Evolutionary conservation across 2,113 vertebrate genomes (phyloP).

Genomic region (Callorhinus ursinus): DNA sequence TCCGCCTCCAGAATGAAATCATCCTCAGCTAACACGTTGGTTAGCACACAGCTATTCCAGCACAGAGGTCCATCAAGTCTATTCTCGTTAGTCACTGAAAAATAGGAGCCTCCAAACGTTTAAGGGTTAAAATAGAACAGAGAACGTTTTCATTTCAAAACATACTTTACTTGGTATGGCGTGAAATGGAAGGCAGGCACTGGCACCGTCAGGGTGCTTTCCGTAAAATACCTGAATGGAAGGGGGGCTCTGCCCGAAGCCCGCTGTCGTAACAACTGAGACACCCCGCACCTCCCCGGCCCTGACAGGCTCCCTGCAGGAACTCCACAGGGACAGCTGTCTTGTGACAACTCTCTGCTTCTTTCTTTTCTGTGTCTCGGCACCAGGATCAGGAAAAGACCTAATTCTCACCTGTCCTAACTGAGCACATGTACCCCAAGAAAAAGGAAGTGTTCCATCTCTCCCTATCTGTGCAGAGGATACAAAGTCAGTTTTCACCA

Average conservation of each 20-base stretch:
- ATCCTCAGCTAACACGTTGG: accelerated
- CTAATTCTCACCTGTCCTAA: background rate
- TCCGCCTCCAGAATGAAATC: background rate
- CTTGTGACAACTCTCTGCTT: background rate
- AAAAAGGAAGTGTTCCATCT: background rate
- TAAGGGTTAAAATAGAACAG: background rate
- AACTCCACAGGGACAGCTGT: background rate
- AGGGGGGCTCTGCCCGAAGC: background rate
- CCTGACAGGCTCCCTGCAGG: no score
- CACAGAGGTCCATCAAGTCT: background rate
- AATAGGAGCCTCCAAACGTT: background rate
- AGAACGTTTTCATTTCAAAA: background rate
- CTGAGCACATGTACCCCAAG: background rate
- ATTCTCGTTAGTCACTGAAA: background rate
- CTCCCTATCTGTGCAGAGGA: background rate
- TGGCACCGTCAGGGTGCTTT: background rate
- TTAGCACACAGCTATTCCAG: background rate
- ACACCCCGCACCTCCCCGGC: background rate
- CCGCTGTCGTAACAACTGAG: no score
- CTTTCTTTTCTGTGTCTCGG: background rate
- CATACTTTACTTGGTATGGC: background rate
- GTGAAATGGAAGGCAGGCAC: background rate
- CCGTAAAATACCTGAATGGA: background rate
- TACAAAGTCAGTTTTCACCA: background rate
- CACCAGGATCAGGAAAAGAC: background rate